Conservation (phyloP, 2,113 vertebrate genomes). For the Sakesphorus luctuosus region DNA sequence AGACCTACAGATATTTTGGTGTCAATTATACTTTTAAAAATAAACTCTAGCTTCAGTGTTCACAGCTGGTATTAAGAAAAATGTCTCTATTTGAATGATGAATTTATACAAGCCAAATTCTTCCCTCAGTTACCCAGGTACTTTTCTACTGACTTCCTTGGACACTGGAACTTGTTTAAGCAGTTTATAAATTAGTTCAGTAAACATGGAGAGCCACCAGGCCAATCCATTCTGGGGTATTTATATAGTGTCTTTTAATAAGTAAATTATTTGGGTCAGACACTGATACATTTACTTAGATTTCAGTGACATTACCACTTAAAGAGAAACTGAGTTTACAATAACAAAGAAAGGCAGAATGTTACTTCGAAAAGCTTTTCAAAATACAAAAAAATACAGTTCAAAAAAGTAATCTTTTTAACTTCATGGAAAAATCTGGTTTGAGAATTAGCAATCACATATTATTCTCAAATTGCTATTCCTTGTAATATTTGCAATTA, state of each 20-base stretch:
- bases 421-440: background rate
- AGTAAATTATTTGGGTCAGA: background rate
- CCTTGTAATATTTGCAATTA: background rate
- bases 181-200: background rate
- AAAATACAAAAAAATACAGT: background rate
- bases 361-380: background rate
- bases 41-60: background rate
- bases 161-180: background rate
- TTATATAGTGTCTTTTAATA: background rate
- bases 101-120: background rate
- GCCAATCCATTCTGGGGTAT: background rate
- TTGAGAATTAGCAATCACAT: background rate
- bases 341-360: background rate
- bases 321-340: background rate
- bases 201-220: background rate
- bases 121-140: background rate
- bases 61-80: background rate
- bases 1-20: background rate
- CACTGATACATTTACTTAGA: background rate
- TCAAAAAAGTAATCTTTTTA: background rate
- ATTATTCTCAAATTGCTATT: background rate
- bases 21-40: background rate
- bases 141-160: background rate
- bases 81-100: background rate
- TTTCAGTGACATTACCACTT: background rate